Evolutionary conservation across 2,113 vertebrate genomes (phyloP).

Genomic region (Datnioides undecimradiatus): DNA sequence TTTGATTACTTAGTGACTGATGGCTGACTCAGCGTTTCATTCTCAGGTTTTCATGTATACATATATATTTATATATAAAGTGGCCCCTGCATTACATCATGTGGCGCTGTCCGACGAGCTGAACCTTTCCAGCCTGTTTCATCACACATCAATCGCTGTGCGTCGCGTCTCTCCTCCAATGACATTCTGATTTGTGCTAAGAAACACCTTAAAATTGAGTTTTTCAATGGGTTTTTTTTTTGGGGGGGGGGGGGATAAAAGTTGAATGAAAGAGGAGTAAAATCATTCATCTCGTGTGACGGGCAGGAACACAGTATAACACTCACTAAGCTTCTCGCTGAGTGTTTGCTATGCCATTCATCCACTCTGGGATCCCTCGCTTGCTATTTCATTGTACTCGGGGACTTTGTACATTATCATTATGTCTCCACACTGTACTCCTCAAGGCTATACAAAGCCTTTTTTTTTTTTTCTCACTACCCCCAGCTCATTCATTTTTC

Average conservation of each 20-base stretch:
- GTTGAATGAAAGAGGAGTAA: slow-evolving; percentile 19
- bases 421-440: slow-evolving; percentile 63
- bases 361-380: slow-evolving; percentile 40
- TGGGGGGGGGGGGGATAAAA: neutral
- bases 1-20: too few species aligned
- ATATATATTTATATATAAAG: neutral
- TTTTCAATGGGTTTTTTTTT: slow-evolving; percentile 41
- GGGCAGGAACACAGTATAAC: slow-evolving; percentile 42
- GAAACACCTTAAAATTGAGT: slow-evolving; percentile 4
- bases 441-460: slow-evolving; percentile 72
- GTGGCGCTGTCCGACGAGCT: slow-evolving; percentile 32
- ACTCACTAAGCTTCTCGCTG: slow-evolving; percentile 48
- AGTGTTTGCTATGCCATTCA: slow-evolving; percentile 54
- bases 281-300: slow-evolving; percentile 51
- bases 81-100: slow-evolving; percentile 8
- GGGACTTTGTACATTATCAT: slow-evolving; percentile 67
- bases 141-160: slow-evolving; percentile 28
- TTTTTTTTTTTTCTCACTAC: slow-evolving; percentile 40
- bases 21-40: too few species aligned
- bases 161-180: neutral
- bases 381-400: slow-evolving; percentile 60
- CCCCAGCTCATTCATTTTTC: slow-evolving; percentile 73
- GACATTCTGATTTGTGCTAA: neutral
- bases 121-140: slow-evolving; percentile 42
- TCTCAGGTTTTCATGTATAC: neutral